phyloP scores from a whole-genome alignment of 2,797 vertebrate genomes.

The Xenopus petersii region DNA sequence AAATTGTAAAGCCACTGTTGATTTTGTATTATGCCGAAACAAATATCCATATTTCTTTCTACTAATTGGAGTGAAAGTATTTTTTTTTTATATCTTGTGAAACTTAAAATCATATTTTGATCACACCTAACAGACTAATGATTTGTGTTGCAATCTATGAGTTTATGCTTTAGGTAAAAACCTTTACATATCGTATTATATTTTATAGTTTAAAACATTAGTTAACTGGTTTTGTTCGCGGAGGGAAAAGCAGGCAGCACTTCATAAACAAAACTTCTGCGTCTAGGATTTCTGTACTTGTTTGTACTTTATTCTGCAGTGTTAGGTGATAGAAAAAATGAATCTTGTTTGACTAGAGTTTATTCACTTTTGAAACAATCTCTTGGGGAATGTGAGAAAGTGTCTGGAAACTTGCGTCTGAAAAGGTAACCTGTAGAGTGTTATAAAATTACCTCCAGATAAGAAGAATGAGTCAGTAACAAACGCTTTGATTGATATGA shows the following conservation, averaged over 20 bases:
- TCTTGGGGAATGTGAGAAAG: conserved; percentile 51
- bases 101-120: too few species aligned
- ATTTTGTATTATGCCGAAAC: too few species aligned
- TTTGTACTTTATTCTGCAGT: conserved; percentile 54
- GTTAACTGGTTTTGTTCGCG: conserved; percentile 24
- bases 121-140: too few species aligned
- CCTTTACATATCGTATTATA: too few species aligned
- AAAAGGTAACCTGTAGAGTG: conserved; percentile 60
- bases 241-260: conserved; percentile 49
- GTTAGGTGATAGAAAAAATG: conserved; percentile 60
- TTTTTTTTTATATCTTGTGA: too few species aligned
- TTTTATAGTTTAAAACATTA: not conserved
- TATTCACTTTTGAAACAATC: conserved; percentile 58
- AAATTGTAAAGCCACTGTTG: too few species aligned
- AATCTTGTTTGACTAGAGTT: conserved; percentile 63
- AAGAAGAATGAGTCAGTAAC: conserved; percentile 58
- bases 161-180: too few species aligned
- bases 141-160: too few species aligned
- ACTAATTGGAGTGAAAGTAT: too few species aligned
- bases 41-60: too few species aligned
- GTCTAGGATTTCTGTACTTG: conserved; percentile 58
- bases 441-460: conserved; percentile 66
- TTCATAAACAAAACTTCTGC: conserved; percentile 55
- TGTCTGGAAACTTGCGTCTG: conserved; percentile 60
- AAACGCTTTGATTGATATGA: conserved; percentile 59